Conservation (phyloP, 2,113 vertebrate genomes). For the Cervus canadensis region DNA sequence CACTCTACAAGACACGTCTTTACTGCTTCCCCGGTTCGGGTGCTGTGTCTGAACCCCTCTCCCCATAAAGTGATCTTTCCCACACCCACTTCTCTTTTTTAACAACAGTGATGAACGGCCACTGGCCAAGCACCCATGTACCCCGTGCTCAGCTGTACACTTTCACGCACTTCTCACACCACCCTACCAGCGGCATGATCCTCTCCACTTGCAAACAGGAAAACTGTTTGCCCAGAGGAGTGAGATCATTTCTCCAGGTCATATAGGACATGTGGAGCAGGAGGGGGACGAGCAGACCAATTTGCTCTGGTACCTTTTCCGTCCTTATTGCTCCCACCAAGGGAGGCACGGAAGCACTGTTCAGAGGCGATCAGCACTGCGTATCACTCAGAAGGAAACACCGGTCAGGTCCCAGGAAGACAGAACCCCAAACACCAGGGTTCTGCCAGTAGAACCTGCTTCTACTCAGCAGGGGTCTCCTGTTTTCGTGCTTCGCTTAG, state of each 20-base stretch:
- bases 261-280: accelerated
- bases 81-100: not conserved
- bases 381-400: not conserved
- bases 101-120: not conserved
- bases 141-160: accelerated
- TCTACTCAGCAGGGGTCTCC: not conserved
- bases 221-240: not conserved
- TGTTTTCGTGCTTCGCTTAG: not conserved
- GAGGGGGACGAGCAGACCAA: accelerated
- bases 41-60: accelerated
- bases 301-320: not conserved
- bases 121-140: accelerated
- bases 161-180: not conserved
- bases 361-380: not conserved
- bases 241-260: not conserved
- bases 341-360: too few species aligned
- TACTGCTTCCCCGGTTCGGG: not conserved
- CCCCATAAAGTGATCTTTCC: not conserved
- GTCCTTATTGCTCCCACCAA: not conserved
- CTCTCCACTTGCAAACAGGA: not conserved
- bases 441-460: not conserved
- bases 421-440: accelerated
- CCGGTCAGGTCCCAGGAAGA: not conserved
- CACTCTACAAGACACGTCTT: not conserved
- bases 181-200: accelerated